Conservation (phyloP, 2,888 invertebrate species). For the Plutella xylostella region DNA sequence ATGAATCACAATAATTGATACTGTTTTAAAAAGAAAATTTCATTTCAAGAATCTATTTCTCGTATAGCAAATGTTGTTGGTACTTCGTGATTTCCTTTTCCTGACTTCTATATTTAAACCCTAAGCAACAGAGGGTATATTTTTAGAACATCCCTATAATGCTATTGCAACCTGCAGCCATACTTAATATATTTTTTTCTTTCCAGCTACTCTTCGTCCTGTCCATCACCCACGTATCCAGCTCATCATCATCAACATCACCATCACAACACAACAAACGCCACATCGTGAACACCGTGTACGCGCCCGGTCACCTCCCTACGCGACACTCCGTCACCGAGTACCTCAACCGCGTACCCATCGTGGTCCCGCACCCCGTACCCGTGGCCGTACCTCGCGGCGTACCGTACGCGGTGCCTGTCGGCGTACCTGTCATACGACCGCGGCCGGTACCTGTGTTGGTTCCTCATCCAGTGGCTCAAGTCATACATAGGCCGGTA, state of each 20-base stretch:
- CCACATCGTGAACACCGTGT: conserved; percentile 9
- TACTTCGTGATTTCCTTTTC: no score
- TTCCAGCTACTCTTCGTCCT: conserved; percentile 32
- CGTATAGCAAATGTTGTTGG: no score
- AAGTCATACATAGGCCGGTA: conserved; percentile 47
- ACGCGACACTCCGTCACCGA: conserved; percentile 51
- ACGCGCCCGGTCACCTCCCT: conserved; percentile 27
- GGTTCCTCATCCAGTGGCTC: conserved; percentile 56
- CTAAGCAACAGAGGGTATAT: no score
- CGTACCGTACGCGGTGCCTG: conserved; percentile 57
- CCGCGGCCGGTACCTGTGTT: conserved; percentile 40
- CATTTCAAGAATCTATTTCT: no score
- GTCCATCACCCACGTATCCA: conserved; percentile 18
- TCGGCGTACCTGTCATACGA: conserved; percentile 53
- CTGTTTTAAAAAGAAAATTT: no score
- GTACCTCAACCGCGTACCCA: conserved; percentile 56
- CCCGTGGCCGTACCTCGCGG: conserved; percentile 60
- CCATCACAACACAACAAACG: no score
- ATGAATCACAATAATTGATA: neutral
- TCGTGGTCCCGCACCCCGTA: conserved; percentile 64
- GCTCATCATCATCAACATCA: conserved; percentile 20
- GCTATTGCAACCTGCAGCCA: no score
- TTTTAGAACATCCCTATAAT: no score
- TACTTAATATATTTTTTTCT: neutral
- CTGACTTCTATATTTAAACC: no score